phyloP scores from a whole-genome alignment of 2,888 invertebrate species.

The Leucoma salicis region DNA sequence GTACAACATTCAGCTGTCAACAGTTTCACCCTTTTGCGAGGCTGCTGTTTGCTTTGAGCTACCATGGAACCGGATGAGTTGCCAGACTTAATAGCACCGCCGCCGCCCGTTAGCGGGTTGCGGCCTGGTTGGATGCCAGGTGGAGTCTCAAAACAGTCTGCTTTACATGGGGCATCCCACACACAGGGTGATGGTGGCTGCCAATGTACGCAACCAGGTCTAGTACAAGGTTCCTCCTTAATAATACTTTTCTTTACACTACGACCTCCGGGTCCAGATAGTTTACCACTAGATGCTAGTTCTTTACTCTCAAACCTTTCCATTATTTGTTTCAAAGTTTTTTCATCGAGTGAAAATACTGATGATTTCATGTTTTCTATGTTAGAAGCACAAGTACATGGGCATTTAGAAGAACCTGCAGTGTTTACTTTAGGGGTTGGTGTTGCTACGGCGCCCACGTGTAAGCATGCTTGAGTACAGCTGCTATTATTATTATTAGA shows the following conservation, averaged over 20 bases:
- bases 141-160: constrained; percentile 66
- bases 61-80: constrained; percentile 9
- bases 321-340: constrained; percentile 47
- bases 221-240: constrained; percentile 58
- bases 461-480: constrained; percentile 27
- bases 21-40: constrained; percentile 44
- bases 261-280: constrained; percentile 46
- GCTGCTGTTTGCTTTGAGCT: constrained; percentile 16
- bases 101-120: constrained; percentile 44
- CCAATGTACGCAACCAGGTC: constrained; percentile 65
- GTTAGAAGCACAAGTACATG: constrained; percentile 32
- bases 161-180: constrained; percentile 70
- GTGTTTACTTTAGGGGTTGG: constrained; percentile 11
- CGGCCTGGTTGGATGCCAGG: constrained; percentile 56
- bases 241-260: constrained; percentile 33
- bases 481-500: constrained; percentile 14
- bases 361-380: constrained; percentile 32
- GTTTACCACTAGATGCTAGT: constrained; percentile 27
- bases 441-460: constrained; percentile 14
- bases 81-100: constrained; percentile 18
- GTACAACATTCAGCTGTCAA: constrained; percentile 57
- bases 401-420: constrained; percentile 23
- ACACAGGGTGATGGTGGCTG: constrained; percentile 68
- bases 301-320: constrained; percentile 52
- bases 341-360: constrained; percentile 51